phyloP scores from a whole-genome alignment of 2,797 vertebrate genomes.

The Apogon hyalosoma region DNA sequence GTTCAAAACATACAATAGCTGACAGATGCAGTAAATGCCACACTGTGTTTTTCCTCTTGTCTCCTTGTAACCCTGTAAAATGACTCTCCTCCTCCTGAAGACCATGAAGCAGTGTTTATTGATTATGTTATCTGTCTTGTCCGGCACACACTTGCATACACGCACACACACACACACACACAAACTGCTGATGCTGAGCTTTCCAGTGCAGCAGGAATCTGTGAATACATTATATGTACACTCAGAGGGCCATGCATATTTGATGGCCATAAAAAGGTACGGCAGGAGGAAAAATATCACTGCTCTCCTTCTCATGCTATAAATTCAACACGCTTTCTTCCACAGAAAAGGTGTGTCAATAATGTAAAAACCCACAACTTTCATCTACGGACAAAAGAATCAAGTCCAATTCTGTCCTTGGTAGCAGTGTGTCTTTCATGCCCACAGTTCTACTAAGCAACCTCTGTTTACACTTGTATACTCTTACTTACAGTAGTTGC shows the following conservation, averaged over 20 bases:
- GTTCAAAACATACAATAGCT: neutral
- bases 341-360: slow-evolving; percentile 8
- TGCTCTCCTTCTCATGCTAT: slow-evolving; percentile 22
- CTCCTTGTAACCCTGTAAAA: slow-evolving; percentile 27
- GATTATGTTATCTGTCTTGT: slow-evolving; percentile 61
- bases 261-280: slow-evolving; percentile 74
- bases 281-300: slow-evolving; percentile 31
- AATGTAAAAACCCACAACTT: neutral
- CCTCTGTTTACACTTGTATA: too few relatives aligned
- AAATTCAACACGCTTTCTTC: slow-evolving; percentile 10
- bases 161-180: slow-evolving; percentile 31
- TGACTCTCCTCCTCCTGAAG: slow-evolving; percentile 28
- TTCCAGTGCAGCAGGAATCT: slow-evolving; percentile 61
- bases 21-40: slow-evolving; percentile 15
- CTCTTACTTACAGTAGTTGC: neutral
- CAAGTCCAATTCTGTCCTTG: neutral
- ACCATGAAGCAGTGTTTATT: slow-evolving; percentile 63
- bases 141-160: slow-evolving; percentile 24
- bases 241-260: slow-evolving; percentile 77
- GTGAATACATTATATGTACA: slow-evolving; percentile 71
- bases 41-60: neutral
- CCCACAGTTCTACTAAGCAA: neutral
- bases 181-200: slow-evolving; percentile 70
- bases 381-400: neutral
- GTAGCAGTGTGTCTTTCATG: neutral